Evolutionary conservation across 1,140 invertebrate species (phyloP), one percentile per base, ranked within the genome.

Genomic region (Hyposmocoma kahamanoa): DNA sequence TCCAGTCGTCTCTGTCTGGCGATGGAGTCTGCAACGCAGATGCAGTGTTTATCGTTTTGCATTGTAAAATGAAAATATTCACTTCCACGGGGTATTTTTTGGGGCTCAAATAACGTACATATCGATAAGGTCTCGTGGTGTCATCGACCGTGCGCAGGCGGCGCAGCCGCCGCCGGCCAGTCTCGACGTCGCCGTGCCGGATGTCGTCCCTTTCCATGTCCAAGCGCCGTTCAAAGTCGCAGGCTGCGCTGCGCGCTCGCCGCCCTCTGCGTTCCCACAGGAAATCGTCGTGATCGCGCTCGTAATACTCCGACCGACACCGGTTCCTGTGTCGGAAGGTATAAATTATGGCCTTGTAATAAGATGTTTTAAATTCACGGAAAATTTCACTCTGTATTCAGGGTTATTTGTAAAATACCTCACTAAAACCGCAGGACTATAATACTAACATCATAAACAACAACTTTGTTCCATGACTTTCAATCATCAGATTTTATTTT

Each of bases 1-100:
- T 80, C 69, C 71, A 83, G 0, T 80, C 76, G 15, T 77, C 79
- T 47, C 73, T 53, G 0, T 77, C 79, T 13, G 76, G 69, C 1
- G 79, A 78, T 4, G 76, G 74, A 0, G 71, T 61, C 76, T 77
- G 44, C 5, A 56, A 51, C 3, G 26, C n/a, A n/a, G n/a, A n/a
- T n/a, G n/a, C n/a, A n/a, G n/a, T n/a, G n/a, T n/a, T n/a, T n/a
- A n/a, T n/a, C n/a, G n/a, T n/a, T n/a, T n/a, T n/a, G n/a, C n/a
- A n/a, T n/a, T n/a, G n/a, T n/a, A n/a, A n/a, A n/a, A n/a, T n/a
- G n/a, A n/a, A n/a, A n/a, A n/a, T n/a, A n/a, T n/a, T n/a, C n/a
- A n/a, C n/a, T n/a, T n/a, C n/a, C n/a, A n/a, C n/a, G n/a, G n/a
- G n/a, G n/a, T n/a, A n/a, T n/a, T n/a, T n/a, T n/a, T n/a, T n/a